These are phyloP conservation scores for Brachirus orientalis DNA, from an alignment of 2,113 vertebrate species.

Conservation along the genomic window DNA sequence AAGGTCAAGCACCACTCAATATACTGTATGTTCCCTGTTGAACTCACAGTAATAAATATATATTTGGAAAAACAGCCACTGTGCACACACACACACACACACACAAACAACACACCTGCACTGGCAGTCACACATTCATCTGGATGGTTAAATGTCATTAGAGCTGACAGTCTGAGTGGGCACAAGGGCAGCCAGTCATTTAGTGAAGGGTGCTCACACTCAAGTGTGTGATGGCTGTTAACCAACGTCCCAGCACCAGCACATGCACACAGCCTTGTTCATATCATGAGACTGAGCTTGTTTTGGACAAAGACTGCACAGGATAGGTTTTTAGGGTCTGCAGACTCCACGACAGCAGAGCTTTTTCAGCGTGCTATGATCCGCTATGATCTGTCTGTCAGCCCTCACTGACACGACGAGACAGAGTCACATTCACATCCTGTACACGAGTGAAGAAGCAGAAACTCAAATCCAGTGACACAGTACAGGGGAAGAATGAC, in stretches of 20 bases:
- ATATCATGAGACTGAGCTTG: background rate
- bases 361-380: too few species aligned
- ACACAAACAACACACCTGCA: constrained; percentile 21
- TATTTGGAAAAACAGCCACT: constrained; percentile 60
- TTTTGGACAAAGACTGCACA: background rate
- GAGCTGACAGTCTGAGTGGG: constrained; percentile 54
- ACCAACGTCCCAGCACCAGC: constrained; percentile 28
- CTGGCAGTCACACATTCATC: constrained; percentile 27
- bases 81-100: background rate
- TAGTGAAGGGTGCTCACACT: constrained; percentile 58
- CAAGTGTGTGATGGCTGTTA: constrained; percentile 54
- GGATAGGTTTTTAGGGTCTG: background rate
- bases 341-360: too few species aligned
- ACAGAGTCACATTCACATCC: background rate
- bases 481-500: background rate
- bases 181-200: constrained; percentile 61
- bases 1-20: constrained; percentile 75
- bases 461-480: background rate
- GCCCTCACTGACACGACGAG: too few species aligned
- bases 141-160: constrained; percentile 60
- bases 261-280: background rate
- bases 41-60: constrained; percentile 71
- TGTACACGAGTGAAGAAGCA: background rate
- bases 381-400: too few species aligned
- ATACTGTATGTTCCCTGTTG: constrained; percentile 48